Evolutionary conservation across 2,888 invertebrate genomes (phyloP), one percentile per base, ranked within the genome.

Genomic region (Panorpa germanica): DNA sequence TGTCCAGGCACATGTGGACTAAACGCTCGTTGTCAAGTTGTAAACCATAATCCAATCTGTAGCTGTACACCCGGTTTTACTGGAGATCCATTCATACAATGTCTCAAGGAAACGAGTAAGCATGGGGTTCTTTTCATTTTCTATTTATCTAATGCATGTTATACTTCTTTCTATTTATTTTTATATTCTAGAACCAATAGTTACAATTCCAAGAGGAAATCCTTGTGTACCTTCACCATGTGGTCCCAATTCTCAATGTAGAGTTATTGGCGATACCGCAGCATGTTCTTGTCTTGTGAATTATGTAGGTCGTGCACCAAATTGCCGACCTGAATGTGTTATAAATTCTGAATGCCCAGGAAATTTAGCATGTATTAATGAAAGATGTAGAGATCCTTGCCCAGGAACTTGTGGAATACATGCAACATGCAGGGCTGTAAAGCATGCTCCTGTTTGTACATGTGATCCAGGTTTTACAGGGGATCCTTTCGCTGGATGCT

Each of bases 1-100:
- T 86, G 85, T 49, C 61, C 69, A 20, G 78, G 77, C 36, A 71
- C 76, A n/a, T 86, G 86, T 47, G 85, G 85, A 15, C 57, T 64
- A 35, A 73, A 78, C 53, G 80, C 85, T 3, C 64, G 73, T 39
- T 86, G 86, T 48, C 71, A 72, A 41, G 80, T 81, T 10, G 70
- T 82, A 28, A 81, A 80, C 51, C 86, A 86, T 48, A 81, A 78
- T 49, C 80, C 85, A 22, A 68, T 81, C 38, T 86, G 86, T 55
- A 76, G 74, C 48, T 86, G 86, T 50, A 65, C 68, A 29, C 57
- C 64, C 38, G 75, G 73, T 40, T 73, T 66, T 48, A 64, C 63
- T 20, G 86, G 86, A 32, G 82, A 86, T 60, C 83, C 86, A 34
- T 81, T 83, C 47, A 59, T 72, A 33, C 65, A 71, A 43, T 83